Base-by-base conservation (phyloP, 2,113 vertebrate genomes). In the Condylura cristata region DNA sequence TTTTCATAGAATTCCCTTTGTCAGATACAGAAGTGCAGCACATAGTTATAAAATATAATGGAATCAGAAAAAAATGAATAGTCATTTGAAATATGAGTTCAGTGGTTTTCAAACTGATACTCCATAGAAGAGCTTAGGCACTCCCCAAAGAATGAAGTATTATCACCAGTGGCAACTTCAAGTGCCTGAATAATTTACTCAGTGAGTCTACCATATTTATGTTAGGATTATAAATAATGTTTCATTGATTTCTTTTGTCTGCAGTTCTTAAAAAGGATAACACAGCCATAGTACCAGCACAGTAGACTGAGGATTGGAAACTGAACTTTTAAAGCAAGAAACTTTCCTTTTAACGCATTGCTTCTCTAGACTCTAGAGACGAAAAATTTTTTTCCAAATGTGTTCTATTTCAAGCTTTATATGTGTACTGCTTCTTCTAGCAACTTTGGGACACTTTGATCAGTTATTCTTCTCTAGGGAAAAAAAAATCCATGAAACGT, bases 1-100 rank as follows among this genome's bases (percentile, higher is more conserved):
- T 89, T 89, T 86, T 96, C 32, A n/a, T 56, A 78, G 58, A 90
- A 79, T 68, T 74, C 46, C 14, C 46, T 87, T 68, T 83, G 14
- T 30, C 32, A 44, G 41, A 24, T 5, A 39, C 2, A 78, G 22
- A 82, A 81, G 58, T 70, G 65, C 44, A 70, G 1, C 14, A 61
- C 53, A 30, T 44, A 86, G 34, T 78, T 68, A 58, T 32, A 75
- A 84, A 34, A 28, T 12, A 58, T n/a, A 80, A 46, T 26, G 58
- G n/a, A 75, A 84, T 90, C 30, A 30, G 51, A 24, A 76, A 76
- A 79, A 95, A 75, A 24, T 58, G 48, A 86, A 81, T n/a, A 91
- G 34, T 48, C 63, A 66, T 66, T 78, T 82, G 66, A 92, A 58
- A 86, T 24, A 37, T 17, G 41, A 63, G 41, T 80, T 89, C 37